Evolutionary conservation across 2,797 vertebrate species (phyloP).

Genomic region (Enteromius unitaeniatus): DNA sequence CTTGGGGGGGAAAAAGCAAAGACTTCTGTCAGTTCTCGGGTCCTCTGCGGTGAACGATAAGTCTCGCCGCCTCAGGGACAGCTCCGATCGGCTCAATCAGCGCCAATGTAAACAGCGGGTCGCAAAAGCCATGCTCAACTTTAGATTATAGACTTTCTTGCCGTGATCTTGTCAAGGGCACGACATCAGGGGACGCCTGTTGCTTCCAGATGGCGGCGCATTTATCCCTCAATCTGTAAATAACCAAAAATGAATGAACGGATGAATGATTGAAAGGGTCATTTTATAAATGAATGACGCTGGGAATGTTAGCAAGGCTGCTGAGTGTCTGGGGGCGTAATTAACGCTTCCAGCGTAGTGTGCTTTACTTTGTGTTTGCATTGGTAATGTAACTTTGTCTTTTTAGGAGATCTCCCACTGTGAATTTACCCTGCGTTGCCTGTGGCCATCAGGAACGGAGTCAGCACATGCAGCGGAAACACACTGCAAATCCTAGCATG

Average conservation of each 20-base stretch:
- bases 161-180: constrained; percentile 36
- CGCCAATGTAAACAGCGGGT: constrained; percentile 35
- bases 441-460: constrained; percentile 60
- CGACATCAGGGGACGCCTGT: constrained; percentile 12
- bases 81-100: constrained; percentile 24
- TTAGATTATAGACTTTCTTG: constrained; percentile 38
- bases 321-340: constrained; percentile 42
- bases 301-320: constrained; percentile 9
- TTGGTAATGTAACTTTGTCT: constrained; percentile 67
- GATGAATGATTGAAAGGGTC: constrained; percentile 12
- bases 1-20: background rate
- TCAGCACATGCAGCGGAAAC: constrained; percentile 46
- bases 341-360: constrained; percentile 45
- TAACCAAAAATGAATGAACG: background rate
- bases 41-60: constrained; percentile 39
- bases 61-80: constrained; percentile 19
- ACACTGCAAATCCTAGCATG: background rate
- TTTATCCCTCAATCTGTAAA: constrained; percentile 20
- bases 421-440: constrained; percentile 65
- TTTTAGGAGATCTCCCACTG: constrained; percentile 63
- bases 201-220: background rate
- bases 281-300: constrained; percentile 20
- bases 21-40: constrained; percentile 29
- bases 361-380: constrained; percentile 62
- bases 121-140: constrained; percentile 27